phyloP scores from a whole-genome alignment of 2,888 invertebrate species.

The Isotomurus palustris region DNA sequence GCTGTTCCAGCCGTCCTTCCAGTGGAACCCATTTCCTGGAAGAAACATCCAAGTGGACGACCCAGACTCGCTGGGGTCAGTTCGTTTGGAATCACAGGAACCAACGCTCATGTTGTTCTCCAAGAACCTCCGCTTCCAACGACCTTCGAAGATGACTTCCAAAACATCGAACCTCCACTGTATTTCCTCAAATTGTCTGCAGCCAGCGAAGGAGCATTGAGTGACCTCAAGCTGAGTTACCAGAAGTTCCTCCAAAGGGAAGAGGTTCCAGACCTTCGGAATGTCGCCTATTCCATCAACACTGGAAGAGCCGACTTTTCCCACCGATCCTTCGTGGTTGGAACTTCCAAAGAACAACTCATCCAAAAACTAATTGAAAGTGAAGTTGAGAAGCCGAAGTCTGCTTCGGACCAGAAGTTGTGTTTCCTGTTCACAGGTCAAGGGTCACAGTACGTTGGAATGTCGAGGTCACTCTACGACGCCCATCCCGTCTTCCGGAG shows the following conservation, averaged over 20 bases:
- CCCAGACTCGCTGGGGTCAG: constrained; percentile 24
- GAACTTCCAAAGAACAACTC: constrained; percentile 3
- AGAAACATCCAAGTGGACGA: too few relatives aligned
- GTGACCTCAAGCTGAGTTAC: too few relatives aligned
- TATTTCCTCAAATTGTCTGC: too few relatives aligned
- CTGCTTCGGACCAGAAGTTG: constrained; percentile 4
- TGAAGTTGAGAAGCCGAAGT: neutral
- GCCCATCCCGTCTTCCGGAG: constrained; percentile 19
- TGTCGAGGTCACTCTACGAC: constrained; percentile 25
- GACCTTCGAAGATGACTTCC: too few relatives aligned
- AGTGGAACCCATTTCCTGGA: constrained; percentile 12
- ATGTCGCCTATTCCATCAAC: constrained; percentile 25
- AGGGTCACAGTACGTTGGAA: constrained; percentile 30
- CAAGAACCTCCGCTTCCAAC: constrained; percentile 9
- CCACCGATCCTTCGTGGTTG: constrained; percentile 19
- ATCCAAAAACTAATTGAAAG: constrained; percentile 6
- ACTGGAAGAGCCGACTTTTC: constrained; percentile 19
- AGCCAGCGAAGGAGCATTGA: too few relatives aligned
- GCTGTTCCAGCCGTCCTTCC: constrained; percentile 19
- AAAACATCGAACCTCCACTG: too few relatives aligned
- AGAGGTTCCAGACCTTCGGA: too few relatives aligned
- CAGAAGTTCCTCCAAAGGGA: too few relatives aligned
- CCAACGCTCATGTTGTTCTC: constrained; percentile 17
- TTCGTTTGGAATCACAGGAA: constrained; percentile 24
- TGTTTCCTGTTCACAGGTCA: constrained; percentile 33